These are phyloP conservation scores for Geophilus truncorum DNA, from an alignment of 2,888 invertebrate species.

Conservation along the genomic window DNA sequence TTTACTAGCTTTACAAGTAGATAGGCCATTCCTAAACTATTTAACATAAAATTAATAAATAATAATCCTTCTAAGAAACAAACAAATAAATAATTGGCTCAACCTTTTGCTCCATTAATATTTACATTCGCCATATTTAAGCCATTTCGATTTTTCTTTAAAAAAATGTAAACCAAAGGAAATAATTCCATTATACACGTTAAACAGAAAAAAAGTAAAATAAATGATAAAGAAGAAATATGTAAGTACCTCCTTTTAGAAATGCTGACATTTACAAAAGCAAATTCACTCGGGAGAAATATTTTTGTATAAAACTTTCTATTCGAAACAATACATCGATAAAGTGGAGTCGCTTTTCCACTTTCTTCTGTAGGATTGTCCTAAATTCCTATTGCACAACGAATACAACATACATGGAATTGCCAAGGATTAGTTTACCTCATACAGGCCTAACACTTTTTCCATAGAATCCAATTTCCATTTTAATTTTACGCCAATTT, in stretches of 20 bases:
- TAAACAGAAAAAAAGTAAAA: not conserved
- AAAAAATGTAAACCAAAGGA: not conserved
- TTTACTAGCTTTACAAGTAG: not conserved
- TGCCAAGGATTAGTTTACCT: not conserved
- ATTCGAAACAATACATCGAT: not conserved
- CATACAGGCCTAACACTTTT: not conserved
- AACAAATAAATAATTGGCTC: conserved; percentile 2
- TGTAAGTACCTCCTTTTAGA: not conserved
- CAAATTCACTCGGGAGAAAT: not conserved
- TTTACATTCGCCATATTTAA: not conserved
- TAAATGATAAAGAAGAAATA: not conserved
- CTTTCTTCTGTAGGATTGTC: not conserved
- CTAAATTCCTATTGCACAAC: conserved; percentile 7
- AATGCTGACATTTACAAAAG: not conserved
- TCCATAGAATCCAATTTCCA: not conserved
- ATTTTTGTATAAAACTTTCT: not conserved
- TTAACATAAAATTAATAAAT: conserved; percentile 2
- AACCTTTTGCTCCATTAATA: not conserved
- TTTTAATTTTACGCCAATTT: not conserved
- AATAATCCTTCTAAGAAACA: not conserved
- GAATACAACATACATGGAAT: not conserved
- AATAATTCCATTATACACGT: not conserved
- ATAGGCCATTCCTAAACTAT: conserved; percentile 16
- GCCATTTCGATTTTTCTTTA: not conserved
- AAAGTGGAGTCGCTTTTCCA: not conserved